Percentiles rank a stretch among this genome's conserved stretches.
phyloP scores from a whole-genome alignment of 1,140 invertebrate genomes.

The Marisa cornuarietis region DNA sequence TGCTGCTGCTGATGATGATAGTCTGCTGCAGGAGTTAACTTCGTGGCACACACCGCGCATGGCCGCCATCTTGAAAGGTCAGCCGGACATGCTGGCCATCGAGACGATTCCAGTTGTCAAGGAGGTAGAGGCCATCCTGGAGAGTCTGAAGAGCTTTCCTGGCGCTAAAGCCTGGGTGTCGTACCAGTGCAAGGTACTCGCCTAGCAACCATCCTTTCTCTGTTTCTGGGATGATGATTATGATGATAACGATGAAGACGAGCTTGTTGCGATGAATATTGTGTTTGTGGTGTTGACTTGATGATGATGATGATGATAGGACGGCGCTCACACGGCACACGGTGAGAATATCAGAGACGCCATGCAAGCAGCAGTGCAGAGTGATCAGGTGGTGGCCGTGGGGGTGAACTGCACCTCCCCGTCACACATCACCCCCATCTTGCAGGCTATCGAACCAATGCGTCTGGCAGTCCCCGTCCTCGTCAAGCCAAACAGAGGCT shows the following conservation, averaged over 20 bases:
- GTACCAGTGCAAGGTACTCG: slow-evolving; percentile 81
- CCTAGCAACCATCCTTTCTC: neutral
- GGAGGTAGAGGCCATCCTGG: slow-evolving; percentile 83
- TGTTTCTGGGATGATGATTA: neutral
- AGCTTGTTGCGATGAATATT: neutral
- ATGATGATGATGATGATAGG: slow-evolving; percentile 41
- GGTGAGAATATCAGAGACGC: slow-evolving; percentile 78
- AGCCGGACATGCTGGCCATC: slow-evolving; percentile 83
- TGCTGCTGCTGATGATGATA: neutral
- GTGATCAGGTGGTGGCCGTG: slow-evolving; percentile 78
- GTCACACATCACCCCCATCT: slow-evolving; percentile 69
- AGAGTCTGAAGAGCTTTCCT: slow-evolving; percentile 79
- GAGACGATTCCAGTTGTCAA: slow-evolving; percentile 88
- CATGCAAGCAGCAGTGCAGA: slow-evolving; percentile 69
- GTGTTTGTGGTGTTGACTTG: neutral
- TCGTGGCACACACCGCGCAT: slow-evolving; percentile 85
- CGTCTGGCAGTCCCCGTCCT: slow-evolving; percentile 65
- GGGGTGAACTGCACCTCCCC: slow-evolving; percentile 88
- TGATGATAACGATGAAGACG: neutral
- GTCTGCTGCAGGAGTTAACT: slow-evolving; percentile 69
- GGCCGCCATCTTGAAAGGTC: slow-evolving; percentile 77
- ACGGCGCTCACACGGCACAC: slow-evolving; percentile 57
- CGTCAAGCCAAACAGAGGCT: slow-evolving; percentile 80
- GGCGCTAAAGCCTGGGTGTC: slow-evolving; percentile 80
- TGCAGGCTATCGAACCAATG: slow-evolving; percentile 56